Percentiles rank a stretch among this genome's conserved stretches.
Evolutionary conservation across 2,113 vertebrate genomes (phyloP).

Genomic region (Nannospalax galili): DNA sequence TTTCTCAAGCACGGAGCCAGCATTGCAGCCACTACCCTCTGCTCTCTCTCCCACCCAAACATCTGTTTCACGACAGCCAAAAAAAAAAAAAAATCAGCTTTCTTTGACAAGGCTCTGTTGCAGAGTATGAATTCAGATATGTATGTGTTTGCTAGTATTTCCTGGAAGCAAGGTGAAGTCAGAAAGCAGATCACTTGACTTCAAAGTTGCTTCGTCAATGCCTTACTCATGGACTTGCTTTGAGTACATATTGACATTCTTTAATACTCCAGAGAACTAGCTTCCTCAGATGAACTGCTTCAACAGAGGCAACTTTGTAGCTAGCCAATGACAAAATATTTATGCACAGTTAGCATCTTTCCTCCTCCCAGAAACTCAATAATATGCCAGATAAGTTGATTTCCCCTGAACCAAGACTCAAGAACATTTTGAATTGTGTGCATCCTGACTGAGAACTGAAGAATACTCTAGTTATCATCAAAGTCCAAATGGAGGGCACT

Average conservation of each 20-base stretch:
- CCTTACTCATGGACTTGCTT: not conserved
- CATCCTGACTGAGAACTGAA: conserved; percentile 60
- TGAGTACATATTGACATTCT: conserved; percentile 62
- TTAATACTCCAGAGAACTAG: conserved; percentile 53
- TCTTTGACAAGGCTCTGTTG: conserved; percentile 18
- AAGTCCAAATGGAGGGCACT: conserved; percentile 54
- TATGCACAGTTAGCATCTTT: conserved; percentile 52
- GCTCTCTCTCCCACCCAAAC: not conserved
- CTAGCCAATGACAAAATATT: conserved; percentile 70
- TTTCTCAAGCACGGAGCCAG: not conserved
- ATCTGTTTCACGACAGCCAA: not conserved
- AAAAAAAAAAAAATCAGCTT: not conserved
- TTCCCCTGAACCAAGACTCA: conserved; percentile 44
- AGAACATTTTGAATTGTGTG: conserved; percentile 65
- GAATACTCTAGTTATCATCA: conserved; percentile 50
- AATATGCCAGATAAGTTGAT: conserved; percentile 70
- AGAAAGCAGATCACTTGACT: conserved; percentile 18
- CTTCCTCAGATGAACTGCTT: conserved; percentile 31
- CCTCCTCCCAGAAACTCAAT: conserved; percentile 50
- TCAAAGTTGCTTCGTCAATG: conserved; percentile 46
- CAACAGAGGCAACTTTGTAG: conserved; percentile 61
- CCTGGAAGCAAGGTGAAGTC: conserved; percentile 38
- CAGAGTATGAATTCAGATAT: not conserved
- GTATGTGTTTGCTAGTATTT: not conserved
- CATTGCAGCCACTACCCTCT: too few relatives aligned